Evolutionary conservation across 2,888 invertebrate genomes (phyloP), one percentile per base, ranked within the genome.

Genomic region (Drosophila monieri): DNA sequence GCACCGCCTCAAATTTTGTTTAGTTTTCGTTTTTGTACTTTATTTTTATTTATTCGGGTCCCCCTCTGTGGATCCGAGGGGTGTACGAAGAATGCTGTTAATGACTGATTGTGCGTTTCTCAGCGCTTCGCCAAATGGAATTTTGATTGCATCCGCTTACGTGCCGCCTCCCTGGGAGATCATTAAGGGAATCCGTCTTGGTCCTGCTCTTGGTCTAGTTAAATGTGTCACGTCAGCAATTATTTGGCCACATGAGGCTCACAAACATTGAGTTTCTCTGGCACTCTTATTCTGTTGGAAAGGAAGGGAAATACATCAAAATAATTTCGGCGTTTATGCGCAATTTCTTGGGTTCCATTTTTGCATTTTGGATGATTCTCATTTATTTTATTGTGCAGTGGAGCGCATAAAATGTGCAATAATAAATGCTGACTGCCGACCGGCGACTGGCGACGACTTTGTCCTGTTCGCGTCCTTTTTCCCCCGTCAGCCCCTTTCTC

Each of bases 71-170:
- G 2, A 9, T 15, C 25, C n/a, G 1, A 60, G 25, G 59, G 39
- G 39, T 41, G 39, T 41, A 41, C 18, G 15, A 41, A 37, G 32
- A 74, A 44, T 52, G 62, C 74, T 78, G 84, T 72, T 85, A 86
- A 85, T 84, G 86, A 86, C 85, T 79, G 85, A 85, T 85, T 85
- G 84, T 85, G 80, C 84, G 80, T 73, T 76, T 75, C 78, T 81
- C 78, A 75, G 74, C 75, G 59, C 65, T 77, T 70, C 69, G 66
- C 76, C 55, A 84, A 84, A 86, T 84, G 86, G 76, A 86, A 81
- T 86, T 86, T 88, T 86, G 86, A 86, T 86, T 88, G 88, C 86
- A 80, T 88, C 86, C 86, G 86, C 76, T 80, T 85, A 78, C 85
- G 85, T 84, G 88, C 76, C 79, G 73, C 30, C 49, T 69, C 54